These are phyloP conservation scores for Vanacampus margaritifer DNA, from an alignment of 2,113 vertebrate genomes.

Conservation along the genomic window DNA sequence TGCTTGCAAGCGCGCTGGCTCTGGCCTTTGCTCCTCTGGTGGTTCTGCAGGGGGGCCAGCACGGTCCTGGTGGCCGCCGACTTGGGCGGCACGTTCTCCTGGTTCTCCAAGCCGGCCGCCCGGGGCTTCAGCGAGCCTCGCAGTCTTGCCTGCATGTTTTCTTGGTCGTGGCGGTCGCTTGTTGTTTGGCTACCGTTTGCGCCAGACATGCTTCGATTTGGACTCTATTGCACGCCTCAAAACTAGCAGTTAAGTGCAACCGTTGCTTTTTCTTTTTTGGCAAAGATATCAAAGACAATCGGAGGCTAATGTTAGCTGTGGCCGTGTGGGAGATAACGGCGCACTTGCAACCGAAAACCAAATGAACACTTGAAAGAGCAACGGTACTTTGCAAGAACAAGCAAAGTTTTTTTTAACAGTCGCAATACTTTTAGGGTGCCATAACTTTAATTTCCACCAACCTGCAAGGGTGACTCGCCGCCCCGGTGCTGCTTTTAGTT, in stretches of 20 bases:
- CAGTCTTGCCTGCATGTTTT: slow-evolving; percentile 59
- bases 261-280: neutral
- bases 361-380: slow-evolving; percentile 38
- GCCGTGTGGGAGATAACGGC: neutral
- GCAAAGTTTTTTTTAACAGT: neutral
- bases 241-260: neutral
- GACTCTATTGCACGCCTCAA: neutral
- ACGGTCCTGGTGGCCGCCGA: slow-evolving; percentile 65
- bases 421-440: neutral
- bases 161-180: slow-evolving; percentile 60
- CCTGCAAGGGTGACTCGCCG: slow-evolving; percentile 24
- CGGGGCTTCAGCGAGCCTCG: slow-evolving; percentile 47
- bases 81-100: slow-evolving; percentile 80
- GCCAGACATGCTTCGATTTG: slow-evolving; percentile 55
- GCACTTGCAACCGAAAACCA: slow-evolving; percentile 13
- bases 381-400: slow-evolving; percentile 13
- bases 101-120: slow-evolving; percentile 71
- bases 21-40: slow-evolving; percentile 48
- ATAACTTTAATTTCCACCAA: neutral
- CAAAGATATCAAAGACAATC: neutral
- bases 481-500: neutral
- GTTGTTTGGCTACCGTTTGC: slow-evolving; percentile 43
- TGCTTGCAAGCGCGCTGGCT: slow-evolving; percentile 63
- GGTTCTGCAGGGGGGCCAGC: slow-evolving; percentile 76
- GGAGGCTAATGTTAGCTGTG: slow-evolving; percentile 16